These are phyloP conservation scores for Dromaius novaehollandiae DNA, from an alignment of 2,113 vertebrate species.

Conservation along the genomic window DNA sequence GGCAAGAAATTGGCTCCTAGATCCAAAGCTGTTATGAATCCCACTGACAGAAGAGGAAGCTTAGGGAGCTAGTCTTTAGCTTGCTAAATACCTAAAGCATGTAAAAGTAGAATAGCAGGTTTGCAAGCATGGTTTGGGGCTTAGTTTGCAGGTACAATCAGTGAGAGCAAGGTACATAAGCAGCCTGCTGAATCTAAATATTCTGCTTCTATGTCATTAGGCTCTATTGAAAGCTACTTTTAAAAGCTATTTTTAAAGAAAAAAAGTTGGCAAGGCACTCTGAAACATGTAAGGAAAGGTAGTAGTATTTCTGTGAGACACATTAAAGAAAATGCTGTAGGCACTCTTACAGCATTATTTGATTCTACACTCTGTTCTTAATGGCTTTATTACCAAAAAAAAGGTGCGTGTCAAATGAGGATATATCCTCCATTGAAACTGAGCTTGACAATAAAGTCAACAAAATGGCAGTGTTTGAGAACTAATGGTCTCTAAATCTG, in stretches of 20 bases:
- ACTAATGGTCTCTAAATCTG: too few species aligned
- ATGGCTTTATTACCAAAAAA: neutral
- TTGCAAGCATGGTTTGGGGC: neutral
- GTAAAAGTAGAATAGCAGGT: neutral
- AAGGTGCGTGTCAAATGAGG: neutral
- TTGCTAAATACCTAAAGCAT: neutral
- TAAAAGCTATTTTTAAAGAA: neutral
- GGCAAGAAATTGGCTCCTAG: neutral
- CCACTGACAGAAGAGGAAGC: neutral
- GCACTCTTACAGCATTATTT: neutral
- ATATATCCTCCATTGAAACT: neutral
- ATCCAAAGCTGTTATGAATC: neutral
- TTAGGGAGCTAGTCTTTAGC: neutral
- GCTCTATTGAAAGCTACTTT: neutral
- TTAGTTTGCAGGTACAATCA: neutral
- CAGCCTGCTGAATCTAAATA: neutral
- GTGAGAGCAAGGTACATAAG: neutral
- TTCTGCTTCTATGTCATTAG: neutral
- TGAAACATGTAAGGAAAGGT: neutral
- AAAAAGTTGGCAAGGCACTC: neutral
- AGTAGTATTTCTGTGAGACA: neutral
- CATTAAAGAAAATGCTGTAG: neutral
- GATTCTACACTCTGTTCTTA: neutral
- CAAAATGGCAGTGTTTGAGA: neutral
- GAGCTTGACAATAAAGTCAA: neutral